phyloP scores from a whole-genome alignment of 2,113 vertebrate species.

The Tinamus guttatus region DNA sequence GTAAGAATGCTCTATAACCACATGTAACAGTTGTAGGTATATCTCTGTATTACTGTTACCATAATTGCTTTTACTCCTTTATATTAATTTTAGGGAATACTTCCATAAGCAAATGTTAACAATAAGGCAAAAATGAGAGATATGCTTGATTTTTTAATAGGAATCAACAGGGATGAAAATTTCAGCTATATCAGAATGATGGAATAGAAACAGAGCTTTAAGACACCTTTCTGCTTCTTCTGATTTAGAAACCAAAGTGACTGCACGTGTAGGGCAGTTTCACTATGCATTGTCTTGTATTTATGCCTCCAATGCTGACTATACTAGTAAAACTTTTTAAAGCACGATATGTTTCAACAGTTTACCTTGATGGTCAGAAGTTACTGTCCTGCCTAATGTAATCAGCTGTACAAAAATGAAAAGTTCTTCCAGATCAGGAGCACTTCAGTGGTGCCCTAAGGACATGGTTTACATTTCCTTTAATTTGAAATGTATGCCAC shows the following conservation, averaged over 20 bases:
- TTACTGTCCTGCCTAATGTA: neutral
- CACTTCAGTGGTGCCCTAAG: neutral
- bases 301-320: neutral
- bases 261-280: neutral
- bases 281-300: neutral
- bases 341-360: neutral
- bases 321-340: neutral
- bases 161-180: neutral
- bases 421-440: neutral
- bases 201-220: neutral
- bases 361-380: neutral
- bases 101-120: neutral
- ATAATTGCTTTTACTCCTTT: neutral
- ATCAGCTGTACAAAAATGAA: neutral
- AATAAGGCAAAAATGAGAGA: neutral
- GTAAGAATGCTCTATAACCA: neutral
- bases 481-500: neutral
- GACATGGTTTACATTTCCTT: neutral
- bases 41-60: neutral
- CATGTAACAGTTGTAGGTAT: neutral
- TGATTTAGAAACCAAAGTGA: neutral
- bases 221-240: neutral
- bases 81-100: neutral
- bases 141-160: neutral
- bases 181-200: neutral